A percentile compares a stretch with the other conserved stretches of the same genome.
Evolutionary conservation across 2,797 vertebrate species (phyloP).

Genomic region (Bradypodion pumilum): DNA sequence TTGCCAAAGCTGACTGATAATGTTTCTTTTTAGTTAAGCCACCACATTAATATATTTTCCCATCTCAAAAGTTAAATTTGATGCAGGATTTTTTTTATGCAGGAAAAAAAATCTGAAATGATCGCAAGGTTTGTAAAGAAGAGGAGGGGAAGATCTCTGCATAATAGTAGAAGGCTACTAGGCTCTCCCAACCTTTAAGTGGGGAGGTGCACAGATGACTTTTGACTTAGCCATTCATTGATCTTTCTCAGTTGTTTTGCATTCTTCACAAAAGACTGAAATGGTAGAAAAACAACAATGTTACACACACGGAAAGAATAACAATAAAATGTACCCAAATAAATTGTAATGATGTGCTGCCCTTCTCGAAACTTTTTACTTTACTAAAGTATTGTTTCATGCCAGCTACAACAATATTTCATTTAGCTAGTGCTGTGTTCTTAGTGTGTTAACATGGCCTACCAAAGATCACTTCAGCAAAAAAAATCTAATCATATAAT

Average conservation of each 20-base stretch:
- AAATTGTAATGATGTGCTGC: slow-evolving; percentile 74
- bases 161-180: slow-evolving; percentile 62
- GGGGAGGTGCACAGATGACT: slow-evolving; percentile 65
- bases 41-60: slow-evolving; percentile 66
- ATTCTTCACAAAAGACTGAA: slow-evolving; percentile 66
- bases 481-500: slow-evolving; percentile 51
- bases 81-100: slow-evolving; percentile 65
- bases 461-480: slow-evolving; percentile 70
- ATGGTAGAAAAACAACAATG: slow-evolving; percentile 67
- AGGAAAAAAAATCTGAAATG: slow-evolving; percentile 71
- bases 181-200: slow-evolving; percentile 64
- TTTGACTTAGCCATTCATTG: slow-evolving; percentile 55
- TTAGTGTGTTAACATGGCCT: slow-evolving; percentile 66
- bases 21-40: slow-evolving; percentile 74
- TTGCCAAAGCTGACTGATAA: slow-evolving; percentile 73
- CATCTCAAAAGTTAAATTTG: slow-evolving; percentile 69
- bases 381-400: slow-evolving; percentile 53
- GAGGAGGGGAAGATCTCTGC: slow-evolving; percentile 74
- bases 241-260: slow-evolving; percentile 68
- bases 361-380: slow-evolving; percentile 71
- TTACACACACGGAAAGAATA: slow-evolving; percentile 71
- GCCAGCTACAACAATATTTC: slow-evolving; percentile 45
- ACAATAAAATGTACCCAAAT: slow-evolving; percentile 73
- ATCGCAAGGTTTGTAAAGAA: slow-evolving; percentile 74
- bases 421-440: slow-evolving; percentile 55